These are phyloP conservation scores for Drosophila fuyamai DNA, from an alignment of 1,140 invertebrate species.

Conservation along the genomic window DNA sequence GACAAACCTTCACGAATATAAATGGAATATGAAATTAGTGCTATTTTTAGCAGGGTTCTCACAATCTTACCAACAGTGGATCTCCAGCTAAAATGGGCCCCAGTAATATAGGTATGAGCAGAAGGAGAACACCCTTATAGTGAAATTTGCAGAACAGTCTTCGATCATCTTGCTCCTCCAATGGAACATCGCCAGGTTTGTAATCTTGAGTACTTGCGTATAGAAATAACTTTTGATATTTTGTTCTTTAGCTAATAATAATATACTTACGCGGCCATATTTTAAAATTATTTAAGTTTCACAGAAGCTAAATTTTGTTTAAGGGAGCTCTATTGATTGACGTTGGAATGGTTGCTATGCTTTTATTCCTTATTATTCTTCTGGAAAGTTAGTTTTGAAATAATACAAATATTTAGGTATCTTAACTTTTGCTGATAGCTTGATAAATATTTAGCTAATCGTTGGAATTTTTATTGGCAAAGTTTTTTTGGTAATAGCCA, in stretches of 20 bases:
- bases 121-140: slow-evolving; percentile 54
- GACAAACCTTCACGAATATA: slow-evolving; percentile 17
- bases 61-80: slow-evolving; percentile 18
- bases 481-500: slow-evolving; percentile 50
- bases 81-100: slow-evolving; percentile 31
- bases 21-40: neutral
- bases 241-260: neutral
- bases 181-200: slow-evolving; percentile 39
- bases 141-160: slow-evolving; percentile 55
- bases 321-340: neutral
- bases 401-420: no score
- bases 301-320: neutral
- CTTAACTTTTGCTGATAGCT: neutral
- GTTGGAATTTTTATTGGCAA: slow-evolving; percentile 59
- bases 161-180: slow-evolving; percentile 42
- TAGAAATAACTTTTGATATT: neutral
- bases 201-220: slow-evolving; percentile 17
- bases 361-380: no score
- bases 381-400: no score
- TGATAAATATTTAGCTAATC: slow-evolving; percentile 1
- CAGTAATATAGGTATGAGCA: slow-evolving; percentile 41
- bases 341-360: neutral
- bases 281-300: neutral
- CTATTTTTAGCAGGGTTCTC: rapidly evolving
- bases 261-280: slow-evolving; percentile 24